Conservation (phyloP, 2,113 vertebrate species). For the Larimichthys crocea region DNA sequence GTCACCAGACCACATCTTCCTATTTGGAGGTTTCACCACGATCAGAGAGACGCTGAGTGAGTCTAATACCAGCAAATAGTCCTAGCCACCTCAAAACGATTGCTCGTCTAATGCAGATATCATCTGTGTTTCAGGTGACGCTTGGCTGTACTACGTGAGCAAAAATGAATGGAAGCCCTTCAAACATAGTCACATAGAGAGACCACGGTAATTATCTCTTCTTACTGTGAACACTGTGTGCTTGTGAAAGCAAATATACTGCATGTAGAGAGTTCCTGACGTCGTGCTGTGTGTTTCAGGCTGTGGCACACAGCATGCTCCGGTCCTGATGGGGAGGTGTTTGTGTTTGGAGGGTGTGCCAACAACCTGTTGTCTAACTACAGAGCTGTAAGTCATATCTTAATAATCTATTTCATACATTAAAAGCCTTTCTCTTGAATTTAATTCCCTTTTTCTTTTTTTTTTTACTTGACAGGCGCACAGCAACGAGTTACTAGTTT, state of each 20-base stretch:
- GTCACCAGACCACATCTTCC: conserved; percentile 93
- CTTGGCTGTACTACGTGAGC: conserved; percentile 94
- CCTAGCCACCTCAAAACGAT: background rate
- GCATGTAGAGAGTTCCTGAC: background rate
- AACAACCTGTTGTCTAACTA: conserved; percentile 94
- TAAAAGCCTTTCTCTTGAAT: background rate
- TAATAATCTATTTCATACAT: background rate
- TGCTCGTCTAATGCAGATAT: background rate
- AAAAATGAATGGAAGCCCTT: conserved; percentile 94
- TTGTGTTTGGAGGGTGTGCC: conserved; percentile 97
- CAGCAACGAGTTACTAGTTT: conserved; percentile 93
- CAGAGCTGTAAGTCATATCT: conserved; percentile 85
- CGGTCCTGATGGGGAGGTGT: conserved; percentile 94
- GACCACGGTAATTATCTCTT: conserved; percentile 87
- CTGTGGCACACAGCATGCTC: conserved; percentile 96
- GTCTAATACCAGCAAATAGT: conserved; percentile 57
- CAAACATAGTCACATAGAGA: conserved; percentile 89
- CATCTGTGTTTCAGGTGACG: conserved; percentile 87
- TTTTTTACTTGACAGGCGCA: conserved; percentile 86
- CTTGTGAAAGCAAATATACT: background rate
- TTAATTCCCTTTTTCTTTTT: background rate
- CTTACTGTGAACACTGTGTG: background rate
- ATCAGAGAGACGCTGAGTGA: conserved; percentile 95
- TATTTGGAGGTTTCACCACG: conserved; percentile 98
- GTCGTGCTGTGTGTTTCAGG: conserved; percentile 75